These are phyloP conservation scores for Berghia stephanieae DNA, from an alignment of 1,140 invertebrate genomes.

Conservation along the genomic window DNA sequence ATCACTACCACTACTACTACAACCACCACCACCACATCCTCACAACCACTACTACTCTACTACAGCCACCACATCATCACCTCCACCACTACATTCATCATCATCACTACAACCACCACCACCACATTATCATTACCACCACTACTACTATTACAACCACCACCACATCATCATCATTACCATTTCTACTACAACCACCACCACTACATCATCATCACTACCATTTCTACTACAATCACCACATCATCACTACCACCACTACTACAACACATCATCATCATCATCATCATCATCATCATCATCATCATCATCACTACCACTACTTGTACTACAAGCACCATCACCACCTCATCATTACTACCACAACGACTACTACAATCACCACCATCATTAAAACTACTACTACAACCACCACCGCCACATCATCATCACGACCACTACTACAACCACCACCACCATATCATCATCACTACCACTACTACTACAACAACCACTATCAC, in stretches of 20 bases:
- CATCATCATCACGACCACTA: not conserved
- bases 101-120: too few relatives aligned
- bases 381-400: not conserved
- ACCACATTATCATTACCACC: not conserved
- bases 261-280: not conserved
- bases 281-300: constrained; percentile 13
- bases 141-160: not conserved
- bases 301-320: not conserved
- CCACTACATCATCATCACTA: not conserved
- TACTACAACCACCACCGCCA: not conserved
- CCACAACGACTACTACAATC: not conserved
- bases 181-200: not conserved
- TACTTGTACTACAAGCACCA: too few relatives aligned
- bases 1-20: too few relatives aligned
- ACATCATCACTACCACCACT: not conserved
- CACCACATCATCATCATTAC: too few relatives aligned
- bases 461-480: not conserved
- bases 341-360: constrained; percentile 1
- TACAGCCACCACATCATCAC: too few relatives aligned
- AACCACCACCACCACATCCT: too few relatives aligned
- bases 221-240: not conserved
- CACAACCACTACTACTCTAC: too few relatives aligned
- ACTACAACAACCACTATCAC: constrained; percentile 20
- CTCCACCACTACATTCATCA: too few relatives aligned
- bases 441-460: not conserved